Evolutionary conservation across 2,888 invertebrate genomes (phyloP), one percentile per base, ranked within the genome.

Genomic region (Anodontia alba): DNA sequence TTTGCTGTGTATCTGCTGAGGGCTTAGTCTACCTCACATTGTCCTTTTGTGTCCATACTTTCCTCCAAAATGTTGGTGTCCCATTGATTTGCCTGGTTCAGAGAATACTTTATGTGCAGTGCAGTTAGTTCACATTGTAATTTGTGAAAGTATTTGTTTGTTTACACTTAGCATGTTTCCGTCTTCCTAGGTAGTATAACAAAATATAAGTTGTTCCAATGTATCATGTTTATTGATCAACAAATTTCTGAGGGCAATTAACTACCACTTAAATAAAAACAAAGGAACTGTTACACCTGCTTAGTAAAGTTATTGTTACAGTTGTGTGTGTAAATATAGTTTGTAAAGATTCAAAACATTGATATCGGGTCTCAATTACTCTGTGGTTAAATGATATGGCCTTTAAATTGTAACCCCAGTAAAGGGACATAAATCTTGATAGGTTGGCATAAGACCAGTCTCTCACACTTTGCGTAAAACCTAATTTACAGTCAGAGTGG

Each of bases 251-350:
- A 7, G 17, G 46, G 46, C 69, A 69, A 69, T 69, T 69, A 43
- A 46, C 69, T 46, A 69, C 42, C 69, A 42, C 29, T 69, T 69
- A 43, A 69, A 69, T 38, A 43, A 69, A 69, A 46, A 69, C 69
- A 69, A 69, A 43, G 69, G 43, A 17, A 29, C n/a, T 69, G 69
- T 69, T 69, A 69, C 69, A 69, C 69, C 69, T 69, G 33, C 42
- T 42, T 42, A 46, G 26, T 29, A 29, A n/a, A n/a, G 7, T 2
- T 8, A 62, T 62, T 62, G 33, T 62, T 62, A 33, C 62, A 62
- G 23, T 62, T 33, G 62, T 62, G 62, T 62, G 62, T 33, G 62
- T 62, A 62, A 62, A 62, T 62, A 62, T 62, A 26, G 31, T 62
- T 62, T 62, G 62, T 12, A n/a, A 17, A 62, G 62, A 62, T 62